Evolutionary conservation across 2,113 vertebrate genomes (phyloP), one percentile per base, ranked within the genome.

Genomic region (Periophthalmodon schlosseri): DNA sequence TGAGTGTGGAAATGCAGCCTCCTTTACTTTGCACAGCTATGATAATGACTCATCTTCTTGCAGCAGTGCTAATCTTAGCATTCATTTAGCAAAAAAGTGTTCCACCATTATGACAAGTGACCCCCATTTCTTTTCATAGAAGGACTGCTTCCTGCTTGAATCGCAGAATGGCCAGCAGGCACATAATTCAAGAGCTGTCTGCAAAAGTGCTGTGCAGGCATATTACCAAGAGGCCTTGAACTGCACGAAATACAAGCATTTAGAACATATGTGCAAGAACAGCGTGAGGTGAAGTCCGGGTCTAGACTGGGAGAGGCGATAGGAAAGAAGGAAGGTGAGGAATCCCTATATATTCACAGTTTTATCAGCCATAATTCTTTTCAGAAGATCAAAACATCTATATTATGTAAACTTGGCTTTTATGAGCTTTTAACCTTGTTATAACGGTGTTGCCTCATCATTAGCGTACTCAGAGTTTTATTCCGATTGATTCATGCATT

Each of bases 121-220:
- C 87, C 89, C 78, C 81, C 65, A 83, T 89, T 83, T 87, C 80
- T 86, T 87, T 86, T 85, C 79, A 83, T 70, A 76, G 81, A 80
- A 74, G 50, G 60, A 80, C 75, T 75, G 75, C 82, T 83, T 88
- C 81, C 78, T 82, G 79, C 81, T 71, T 75, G 80, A 79, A 87
- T 83, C 84, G 57, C 78, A 89, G 80, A 86, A 86, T 74, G 78
- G 85, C 85, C 78, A 4, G 69, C 78, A 67, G 86, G 87, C 86
- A 89, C 84, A 87, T 87, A 78, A 88, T 88, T 88, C 84, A 89
- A 81, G 88, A 64, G 68, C 72, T 78, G 85, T 80, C 89, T 84
- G 72, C 74, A 86, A 86, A 88, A 87, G 68, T 86, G 86, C 85
- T 88, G 86, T 14, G 81, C 70, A 77, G 49, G 90, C 89, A 90